Conservation (phyloP, 2,797 vertebrate species). For the Chaetophractus vellerosus region DNA sequence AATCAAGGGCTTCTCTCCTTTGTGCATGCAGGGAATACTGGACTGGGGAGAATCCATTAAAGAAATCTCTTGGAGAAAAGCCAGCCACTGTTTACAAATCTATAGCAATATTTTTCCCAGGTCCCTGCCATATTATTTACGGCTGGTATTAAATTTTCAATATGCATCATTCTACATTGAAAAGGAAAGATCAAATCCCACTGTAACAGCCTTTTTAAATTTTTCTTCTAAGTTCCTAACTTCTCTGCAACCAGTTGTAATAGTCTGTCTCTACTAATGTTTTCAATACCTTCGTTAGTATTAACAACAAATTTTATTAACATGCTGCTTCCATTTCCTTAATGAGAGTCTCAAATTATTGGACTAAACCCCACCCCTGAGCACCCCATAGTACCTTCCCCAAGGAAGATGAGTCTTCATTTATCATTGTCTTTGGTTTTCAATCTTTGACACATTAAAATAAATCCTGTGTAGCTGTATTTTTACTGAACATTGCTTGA, state of each 20-base stretch:
- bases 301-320: slow-evolving; percentile 3
- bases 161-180: neutral
- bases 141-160: slow-evolving; percentile 14
- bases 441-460: neutral
- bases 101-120: neutral
- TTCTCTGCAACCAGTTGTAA: neutral
- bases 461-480: neutral
- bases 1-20: neutral
- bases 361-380: neutral
- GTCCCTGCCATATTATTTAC: neutral
- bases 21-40: neutral
- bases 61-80: neutral
- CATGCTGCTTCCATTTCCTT: slow-evolving; percentile 37
- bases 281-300: slow-evolving; percentile 20
- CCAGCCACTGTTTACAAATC: neutral
- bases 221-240: neutral
- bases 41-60: neutral
- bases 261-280: neutral
- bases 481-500: slow-evolving; percentile 5
- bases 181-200: neutral
- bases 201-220: neutral
- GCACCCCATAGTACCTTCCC: neutral
- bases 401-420: neutral
- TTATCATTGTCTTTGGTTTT: slow-evolving; percentile 50
- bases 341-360: slow-evolving; percentile 43